Evolutionary conservation across 2,888 invertebrate genomes (phyloP), one percentile per base, ranked within the genome.

Genomic region (Euspilapteryx auroguttella): DNA sequence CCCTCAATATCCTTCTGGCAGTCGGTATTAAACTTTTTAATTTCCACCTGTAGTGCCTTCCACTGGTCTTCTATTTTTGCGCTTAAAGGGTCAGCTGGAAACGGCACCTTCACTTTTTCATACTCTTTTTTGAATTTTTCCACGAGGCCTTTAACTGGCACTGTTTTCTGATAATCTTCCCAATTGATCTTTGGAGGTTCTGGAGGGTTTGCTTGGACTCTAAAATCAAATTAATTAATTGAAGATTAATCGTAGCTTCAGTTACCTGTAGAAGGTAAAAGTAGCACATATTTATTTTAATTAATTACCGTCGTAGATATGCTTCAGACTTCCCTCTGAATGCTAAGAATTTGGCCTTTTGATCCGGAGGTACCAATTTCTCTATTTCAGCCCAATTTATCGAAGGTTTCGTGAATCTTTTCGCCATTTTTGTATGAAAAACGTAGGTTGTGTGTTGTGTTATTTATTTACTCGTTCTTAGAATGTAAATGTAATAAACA

Each of bases 121-220:
- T 73, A 69, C 1, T 38, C 44, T 0, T 45, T 28, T 36, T 61
- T 52, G 14, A 69, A 47, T 32, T 62, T 57, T 1, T 65, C 64
- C 2, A 73, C 66, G 2, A 71, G 42, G 0, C 55, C 56, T 6
- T 39, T 25, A 0, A 56, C 38, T 1, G 65, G 61, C 1, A 69
- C 52, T 1, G 35, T 17, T 32, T 64, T 63, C 10, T 48, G 37
- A 34, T 66, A 73, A 5, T 40, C 35, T 0, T 53, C 64, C 73
- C 73, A 75, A 24, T 71, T 43, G 13, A 75, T 68, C 41, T 52
- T 49, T 0, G 73, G 71, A 2, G 61, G 48, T 12, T 54, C 52
- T 0, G 47, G 38, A 1, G 73, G 68, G 34, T 46, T 55, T 3
- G 53, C 38, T 12, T 38, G 33, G 1, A 71, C 59, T 25, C 73